Percentiles rank a stretch among this genome's conserved stretches.
These are phyloP conservation scores for Syrista parreyssii DNA, from an alignment of 2,888 invertebrate species.

Conservation along the genomic window DNA sequence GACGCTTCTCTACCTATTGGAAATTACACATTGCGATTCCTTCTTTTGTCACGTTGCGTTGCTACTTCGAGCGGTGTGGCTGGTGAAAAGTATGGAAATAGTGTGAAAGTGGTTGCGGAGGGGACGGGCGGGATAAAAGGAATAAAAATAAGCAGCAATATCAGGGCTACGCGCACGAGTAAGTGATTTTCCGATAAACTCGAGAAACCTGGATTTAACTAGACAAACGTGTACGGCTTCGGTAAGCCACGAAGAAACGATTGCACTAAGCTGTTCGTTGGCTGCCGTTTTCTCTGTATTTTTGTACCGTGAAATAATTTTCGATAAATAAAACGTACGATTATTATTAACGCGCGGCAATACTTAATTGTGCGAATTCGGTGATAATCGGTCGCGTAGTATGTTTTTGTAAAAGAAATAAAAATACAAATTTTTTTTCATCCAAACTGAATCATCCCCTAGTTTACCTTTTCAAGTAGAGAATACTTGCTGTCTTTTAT, in stretches of 20 bases:
- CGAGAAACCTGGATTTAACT: neutral
- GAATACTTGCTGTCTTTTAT: neutral
- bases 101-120: neutral
- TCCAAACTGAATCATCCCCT: neutral
- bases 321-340: neutral
- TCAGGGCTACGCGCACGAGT: neutral
- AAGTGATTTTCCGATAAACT: neutral
- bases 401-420: too few relatives aligned
- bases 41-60: neutral
- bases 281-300: neutral
- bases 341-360: neutral
- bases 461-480: neutral
- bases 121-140: neutral
- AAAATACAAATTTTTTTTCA: too few relatives aligned
- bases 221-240: neutral
- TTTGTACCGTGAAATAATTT: neutral
- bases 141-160: neutral
- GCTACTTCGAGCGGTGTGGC: neutral
- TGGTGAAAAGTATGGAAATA: neutral
- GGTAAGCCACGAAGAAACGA: neutral
- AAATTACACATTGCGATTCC: neutral
- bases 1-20: too few relatives aligned
- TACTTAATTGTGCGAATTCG: neutral
- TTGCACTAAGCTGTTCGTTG: neutral
- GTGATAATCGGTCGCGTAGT: accelerated